phyloP scores from a whole-genome alignment of 2,797 vertebrate genomes.

The Cuculus canorus region DNA sequence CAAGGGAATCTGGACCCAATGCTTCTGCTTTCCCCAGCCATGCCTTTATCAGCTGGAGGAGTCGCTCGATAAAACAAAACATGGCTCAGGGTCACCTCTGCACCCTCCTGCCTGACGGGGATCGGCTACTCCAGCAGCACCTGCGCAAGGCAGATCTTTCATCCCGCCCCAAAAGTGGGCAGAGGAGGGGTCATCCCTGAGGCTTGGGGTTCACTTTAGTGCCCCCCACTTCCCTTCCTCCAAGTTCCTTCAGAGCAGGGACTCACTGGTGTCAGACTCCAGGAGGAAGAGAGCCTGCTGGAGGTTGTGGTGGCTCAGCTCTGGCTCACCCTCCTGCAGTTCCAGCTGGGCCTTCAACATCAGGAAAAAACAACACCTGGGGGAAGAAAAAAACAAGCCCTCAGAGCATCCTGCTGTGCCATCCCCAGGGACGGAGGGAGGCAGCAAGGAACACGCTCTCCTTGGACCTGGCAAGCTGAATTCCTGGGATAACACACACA shows the following conservation, averaged over 20 bases:
- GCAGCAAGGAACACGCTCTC: not conserved
- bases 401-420: not conserved
- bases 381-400: not conserved
- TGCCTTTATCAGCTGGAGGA: not conserved
- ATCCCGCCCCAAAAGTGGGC: accelerated
- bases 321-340: slow-evolving; percentile 81
- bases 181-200: accelerated
- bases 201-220: too few species aligned
- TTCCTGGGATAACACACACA: not conserved
- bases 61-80: accelerated
- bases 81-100: not conserved
- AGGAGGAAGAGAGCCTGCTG: slow-evolving; percentile 86
- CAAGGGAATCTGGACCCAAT: accelerated
- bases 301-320: slow-evolving; percentile 83
- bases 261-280: slow-evolving; percentile 85
- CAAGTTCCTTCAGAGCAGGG: accelerated
- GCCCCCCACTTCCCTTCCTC: too few species aligned
- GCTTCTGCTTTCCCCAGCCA: not conserved
- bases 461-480: not conserved
- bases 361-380: slow-evolving; percentile 87
- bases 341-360: slow-evolving; percentile 90
- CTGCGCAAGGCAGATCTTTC: not conserved
- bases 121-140: not conserved
- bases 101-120: not conserved
- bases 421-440: not conserved